These are phyloP conservation scores for Machimus atricapillus DNA, from an alignment of 2,888 invertebrate genomes.

Conservation along the genomic window DNA sequence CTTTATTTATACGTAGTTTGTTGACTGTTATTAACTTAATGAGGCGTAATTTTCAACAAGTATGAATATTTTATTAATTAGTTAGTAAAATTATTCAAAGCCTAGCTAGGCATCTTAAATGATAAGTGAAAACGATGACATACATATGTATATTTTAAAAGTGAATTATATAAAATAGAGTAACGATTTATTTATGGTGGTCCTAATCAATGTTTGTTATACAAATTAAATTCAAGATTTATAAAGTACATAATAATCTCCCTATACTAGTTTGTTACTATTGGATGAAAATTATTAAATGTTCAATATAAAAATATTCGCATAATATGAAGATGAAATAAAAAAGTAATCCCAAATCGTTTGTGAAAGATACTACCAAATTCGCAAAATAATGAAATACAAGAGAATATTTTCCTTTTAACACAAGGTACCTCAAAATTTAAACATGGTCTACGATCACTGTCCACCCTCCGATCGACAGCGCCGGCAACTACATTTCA, in stretches of 20 bases:
- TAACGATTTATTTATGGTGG: too few species aligned
- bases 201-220: too few species aligned
- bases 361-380: too few species aligned
- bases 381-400: too few species aligned
- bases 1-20: neutral
- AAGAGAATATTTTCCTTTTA: neutral
- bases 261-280: too few species aligned
- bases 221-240: too few species aligned
- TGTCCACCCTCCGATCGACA: slow-evolving; percentile 48
- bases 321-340: too few species aligned
- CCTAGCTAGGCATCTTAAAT: neutral
- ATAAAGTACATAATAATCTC: too few species aligned
- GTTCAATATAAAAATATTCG: too few species aligned
- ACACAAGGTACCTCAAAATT: neutral
- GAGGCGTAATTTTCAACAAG: neutral
- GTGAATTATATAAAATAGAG: too few species aligned
- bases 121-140: neutral
- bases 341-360: too few species aligned
- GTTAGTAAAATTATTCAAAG: neutral
- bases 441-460: slow-evolving; percentile 30
- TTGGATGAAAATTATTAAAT: too few species aligned
- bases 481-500: slow-evolving; percentile 49
- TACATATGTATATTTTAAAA: neutral
- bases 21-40: neutral
- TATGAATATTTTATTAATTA: neutral